Evolutionary conservation across 2,888 invertebrate species (phyloP).

Genomic region (Drosophila limbata): DNA sequence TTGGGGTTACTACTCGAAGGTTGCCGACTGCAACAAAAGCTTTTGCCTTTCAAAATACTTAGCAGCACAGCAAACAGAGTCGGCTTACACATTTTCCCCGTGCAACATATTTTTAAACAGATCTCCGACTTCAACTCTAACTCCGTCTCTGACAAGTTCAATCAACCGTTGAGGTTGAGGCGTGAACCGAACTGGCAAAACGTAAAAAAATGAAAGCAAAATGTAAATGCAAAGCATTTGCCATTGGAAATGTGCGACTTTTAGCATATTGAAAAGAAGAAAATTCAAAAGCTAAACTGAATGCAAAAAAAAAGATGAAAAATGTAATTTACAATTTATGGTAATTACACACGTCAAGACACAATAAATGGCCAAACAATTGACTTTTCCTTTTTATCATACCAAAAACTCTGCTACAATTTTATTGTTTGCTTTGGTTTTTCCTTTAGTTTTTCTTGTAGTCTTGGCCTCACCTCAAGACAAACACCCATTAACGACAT

Average conservation of each 20-base stretch:
- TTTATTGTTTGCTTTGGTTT: slow-evolving; percentile 60
- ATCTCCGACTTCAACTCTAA: slow-evolving; percentile 29
- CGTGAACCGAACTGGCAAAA: slow-evolving; percentile 63
- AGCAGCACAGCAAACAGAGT: slow-evolving; percentile 2
- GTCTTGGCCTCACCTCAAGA: slow-evolving; percentile 36
- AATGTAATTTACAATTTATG: slow-evolving; percentile 76
- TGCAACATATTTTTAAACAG: slow-evolving; percentile 33
- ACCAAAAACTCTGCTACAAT: slow-evolving; percentile 43
- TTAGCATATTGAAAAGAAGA: slow-evolving; percentile 56
- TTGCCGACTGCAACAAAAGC: slow-evolving; percentile 55
- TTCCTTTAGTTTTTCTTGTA: slow-evolving; percentile 10
- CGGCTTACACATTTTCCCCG: slow-evolving; percentile 38
- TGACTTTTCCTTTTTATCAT: slow-evolving; percentile 74
- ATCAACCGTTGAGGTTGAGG: slow-evolving; percentile 77
- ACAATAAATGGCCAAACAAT: slow-evolving; percentile 60
- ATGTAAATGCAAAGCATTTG: slow-evolving; percentile 70
- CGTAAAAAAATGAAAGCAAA: slow-evolving; percentile 60
- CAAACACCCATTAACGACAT: slow-evolving; percentile 69
- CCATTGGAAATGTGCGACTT: slow-evolving; percentile 75
- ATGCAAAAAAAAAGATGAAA: slow-evolving; percentile 49
- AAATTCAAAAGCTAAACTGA: slow-evolving; percentile 15
- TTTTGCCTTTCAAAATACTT: slow-evolving; percentile 58
- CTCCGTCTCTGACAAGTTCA: slow-evolving; percentile 69
- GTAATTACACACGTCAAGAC: slow-evolving; percentile 72
- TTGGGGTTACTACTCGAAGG: slow-evolving; percentile 21